Evolutionary conservation across 2,888 invertebrate species (phyloP), one percentile per base, ranked within the genome.

Genomic region (Aleiodes testaceus): DNA sequence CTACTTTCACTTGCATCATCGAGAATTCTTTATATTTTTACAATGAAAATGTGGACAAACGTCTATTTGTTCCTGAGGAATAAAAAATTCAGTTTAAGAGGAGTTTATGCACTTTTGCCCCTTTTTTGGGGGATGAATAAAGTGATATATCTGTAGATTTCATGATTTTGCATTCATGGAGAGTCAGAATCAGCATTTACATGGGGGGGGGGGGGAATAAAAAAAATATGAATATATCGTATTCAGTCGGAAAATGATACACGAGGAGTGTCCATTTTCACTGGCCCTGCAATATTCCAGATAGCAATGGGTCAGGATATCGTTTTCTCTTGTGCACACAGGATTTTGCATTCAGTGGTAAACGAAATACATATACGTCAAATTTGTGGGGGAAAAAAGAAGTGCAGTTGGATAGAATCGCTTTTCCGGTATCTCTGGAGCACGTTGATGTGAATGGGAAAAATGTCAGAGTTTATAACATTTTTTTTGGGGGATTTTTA

Each of bases 1-100:
- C 74, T 66, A 77, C 75, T 77, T 77, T 77, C 76, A 74, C 77
- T 52, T 73, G 42, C 66, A 63, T 55, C 68, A 70, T 42, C 61
- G 49, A 71, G 67, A 59, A 36, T 6, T 59, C 42, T 30, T 55
- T 47, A 66, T 42, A 63, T 50, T 55, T 64, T 52, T 71, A n/a
- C n/a, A n/a, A n/a, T n/a, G n/a, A n/a, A n/a, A n/a, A n/a, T n/a
- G n/a, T n/a, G n/a, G n/a, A n/a, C n/a, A n/a, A n/a, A n/a, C n/a
- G n/a, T n/a, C n/a, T n/a, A n/a, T n/a, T n/a, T n/a, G n/a, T n/a
- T n/a, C n/a, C n/a, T n/a, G n/a, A n/a, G n/a, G n/a, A n/a, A n/a
- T n/a, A n/a, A n/a, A n/a, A n/a, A n/a, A n/a, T n/a, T n/a, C n/a
- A n/a, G n/a, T n/a, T n/a, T n/a, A n/a, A n/a, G n/a, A n/a, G n/a